Evolutionary conservation across 53 echinoderm and acorn worm genomes (phyloP).

Genomic region (Pentamera pediparva): DNA sequence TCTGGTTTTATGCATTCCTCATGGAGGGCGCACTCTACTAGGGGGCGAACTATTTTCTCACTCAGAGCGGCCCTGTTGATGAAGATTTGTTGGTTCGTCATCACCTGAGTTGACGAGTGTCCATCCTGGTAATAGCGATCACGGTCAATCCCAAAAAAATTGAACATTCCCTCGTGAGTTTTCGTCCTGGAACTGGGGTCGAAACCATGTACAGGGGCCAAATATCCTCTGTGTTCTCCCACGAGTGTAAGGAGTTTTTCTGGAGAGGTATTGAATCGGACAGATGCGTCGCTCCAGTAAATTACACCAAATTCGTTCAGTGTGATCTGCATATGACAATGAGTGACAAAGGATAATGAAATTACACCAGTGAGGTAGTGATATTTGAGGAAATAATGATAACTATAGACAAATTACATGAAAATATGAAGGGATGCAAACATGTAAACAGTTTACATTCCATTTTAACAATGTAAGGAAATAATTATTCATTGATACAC

Average conservation of each 20-base stretch:
- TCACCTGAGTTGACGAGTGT: conserved; percentile 29
- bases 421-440: neutral
- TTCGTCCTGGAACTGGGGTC: neutral
- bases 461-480: too few relatives aligned
- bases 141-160: conserved; percentile 33
- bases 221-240: conserved; percentile 53
- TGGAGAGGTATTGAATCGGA: conserved; percentile 48
- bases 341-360: too few relatives aligned
- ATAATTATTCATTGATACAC: too few relatives aligned
- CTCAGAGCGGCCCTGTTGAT: conserved; percentile 56
- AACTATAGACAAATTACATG: too few relatives aligned
- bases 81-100: conserved; percentile 55
- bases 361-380: too few relatives aligned
- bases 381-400: too few relatives aligned
- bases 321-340: conserved; percentile 42
- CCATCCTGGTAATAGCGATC: conserved; percentile 25
- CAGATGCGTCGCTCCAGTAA: conserved; percentile 66
- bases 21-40: conserved; percentile 46
- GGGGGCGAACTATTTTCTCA: conserved; percentile 28
- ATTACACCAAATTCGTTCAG: conserved; percentile 67
- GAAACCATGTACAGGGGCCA: conserved; percentile 49
- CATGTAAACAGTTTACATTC: too few relatives aligned
- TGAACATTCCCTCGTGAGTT: conserved; percentile 41
- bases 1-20: conserved; percentile 46
- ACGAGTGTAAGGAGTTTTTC: conserved; percentile 23